Conservation (phyloP, 1,140 invertebrate species). For the Neodiprion virginianus region DNA sequence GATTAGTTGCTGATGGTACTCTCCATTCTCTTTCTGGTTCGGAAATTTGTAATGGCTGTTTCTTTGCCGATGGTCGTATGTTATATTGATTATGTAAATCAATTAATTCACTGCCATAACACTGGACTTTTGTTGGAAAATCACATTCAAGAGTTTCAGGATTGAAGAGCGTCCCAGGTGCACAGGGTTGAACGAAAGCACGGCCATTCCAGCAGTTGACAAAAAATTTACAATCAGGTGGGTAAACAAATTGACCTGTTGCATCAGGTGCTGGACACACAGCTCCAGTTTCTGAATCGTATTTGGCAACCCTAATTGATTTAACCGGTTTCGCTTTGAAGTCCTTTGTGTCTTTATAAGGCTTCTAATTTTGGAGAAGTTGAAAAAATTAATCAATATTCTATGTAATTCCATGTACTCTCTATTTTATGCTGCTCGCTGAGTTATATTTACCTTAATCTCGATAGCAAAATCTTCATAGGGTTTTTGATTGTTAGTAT, state of each 20-base stretch:
- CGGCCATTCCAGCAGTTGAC: conserved; percentile 72
- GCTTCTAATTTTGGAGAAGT: neutral
- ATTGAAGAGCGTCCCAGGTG: conserved; percentile 74
- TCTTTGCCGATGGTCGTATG: neutral
- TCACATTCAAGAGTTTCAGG: conserved; percentile 69
- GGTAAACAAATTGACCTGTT: conserved; percentile 68
- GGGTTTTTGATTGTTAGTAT: neutral
- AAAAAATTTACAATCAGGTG: conserved; percentile 71
- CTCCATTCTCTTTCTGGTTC: neutral
- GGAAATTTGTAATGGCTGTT: neutral
- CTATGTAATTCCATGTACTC: neutral
- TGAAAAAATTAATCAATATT: neutral
- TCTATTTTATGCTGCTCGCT: no score
- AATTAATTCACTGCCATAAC: conserved; percentile 51
- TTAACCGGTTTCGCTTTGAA: neutral
- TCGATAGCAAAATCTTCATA: neutral
- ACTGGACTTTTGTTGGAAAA: conserved; percentile 69
- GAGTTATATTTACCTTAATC: neutral
- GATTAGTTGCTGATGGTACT: neutral
- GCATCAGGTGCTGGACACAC: conserved; percentile 62
- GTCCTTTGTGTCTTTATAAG: conserved; percentile 1
- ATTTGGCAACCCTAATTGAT: conserved; percentile 39
- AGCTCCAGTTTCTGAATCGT: conserved; percentile 35
- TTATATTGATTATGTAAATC: conserved; percentile 9
- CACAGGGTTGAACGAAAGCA: conserved; percentile 67